Evolutionary conservation across 1,140 invertebrate genomes (phyloP), one percentile per base, ranked within the genome.

Genomic region (Scaptomyza pallida): DNA sequence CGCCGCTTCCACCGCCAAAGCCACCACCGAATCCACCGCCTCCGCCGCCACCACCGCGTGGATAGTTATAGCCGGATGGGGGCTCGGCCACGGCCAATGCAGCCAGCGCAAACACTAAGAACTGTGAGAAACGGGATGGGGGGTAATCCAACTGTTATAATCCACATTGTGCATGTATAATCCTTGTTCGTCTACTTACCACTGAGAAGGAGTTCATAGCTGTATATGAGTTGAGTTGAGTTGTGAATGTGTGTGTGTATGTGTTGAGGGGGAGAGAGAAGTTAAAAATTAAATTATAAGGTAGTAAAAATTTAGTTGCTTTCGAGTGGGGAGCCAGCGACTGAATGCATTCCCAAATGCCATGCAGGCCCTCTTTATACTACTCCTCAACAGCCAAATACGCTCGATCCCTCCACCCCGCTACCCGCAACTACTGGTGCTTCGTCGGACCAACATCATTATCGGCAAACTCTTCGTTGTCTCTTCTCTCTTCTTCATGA

Each of bases 1-100:
- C 91, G 48, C 93, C 92, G 43, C 26, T 8, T 75, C 92, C 92
- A 10, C 91, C 91, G 12, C 74, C 75, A 16, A 73, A 78, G 60
- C 82, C 81, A n/a, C 91, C 91, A 10, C 91, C 91, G 48, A 91
- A 91, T 77, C 81, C 80, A 41, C 62, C 76, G 52, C 78, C 82
- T 40, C 81, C 82, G 41, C 92, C 92, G 72, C 93, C 93, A 30
- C 92, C 92, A 35, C 94, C 94, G 60, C 94, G 93, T 69, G 91
- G 93, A 92, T 95, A 95, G 72, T 92, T 94, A 90, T 95, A 95
- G 57, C 94, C 94, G 8, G 93, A 93, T 60, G 93, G 91, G 43
- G 94, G 94, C 78, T 95, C 94, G 70, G 94, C 94, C 45, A 93
- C 92, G 83, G 92, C 92, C 71, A 93, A 79, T 86, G 92, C 93